Evolutionary conservation across 2,888 invertebrate genomes (phyloP).

Genomic region (Philhelius pedissequus): DNA sequence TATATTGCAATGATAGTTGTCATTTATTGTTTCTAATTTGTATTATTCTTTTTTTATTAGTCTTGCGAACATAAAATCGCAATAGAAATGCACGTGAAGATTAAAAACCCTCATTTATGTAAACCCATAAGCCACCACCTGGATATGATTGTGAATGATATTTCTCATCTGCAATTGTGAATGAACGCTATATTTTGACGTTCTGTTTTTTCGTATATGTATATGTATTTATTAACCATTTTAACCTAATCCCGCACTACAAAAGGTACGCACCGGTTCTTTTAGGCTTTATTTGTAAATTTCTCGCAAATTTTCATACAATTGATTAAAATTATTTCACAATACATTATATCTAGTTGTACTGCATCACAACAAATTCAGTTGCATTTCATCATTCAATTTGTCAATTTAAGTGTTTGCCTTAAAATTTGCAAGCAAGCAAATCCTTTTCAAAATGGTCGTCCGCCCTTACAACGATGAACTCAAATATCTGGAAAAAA

Average conservation of each 20-base stretch:
- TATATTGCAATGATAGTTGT: no score
- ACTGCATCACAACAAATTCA: background rate
- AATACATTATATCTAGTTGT: background rate
- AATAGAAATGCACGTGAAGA: background rate
- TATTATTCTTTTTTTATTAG: no score
- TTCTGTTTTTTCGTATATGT: background rate
- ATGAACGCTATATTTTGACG: background rate
- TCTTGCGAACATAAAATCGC: no score
- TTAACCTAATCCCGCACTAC: background rate
- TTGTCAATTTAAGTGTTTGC: background rate
- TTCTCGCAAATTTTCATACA: background rate
- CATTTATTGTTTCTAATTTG: no score
- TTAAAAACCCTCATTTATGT: background rate
- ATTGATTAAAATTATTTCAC: background rate
- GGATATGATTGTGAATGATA: no score
- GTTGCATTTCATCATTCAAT: background rate
- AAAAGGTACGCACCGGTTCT: background rate
- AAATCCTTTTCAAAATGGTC: slow-evolving; percentile 84
- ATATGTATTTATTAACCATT: background rate
- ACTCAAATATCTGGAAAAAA: slow-evolving; percentile 93
- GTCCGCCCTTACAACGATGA: slow-evolving; percentile 96
- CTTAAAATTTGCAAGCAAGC: background rate
- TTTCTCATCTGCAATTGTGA: no score
- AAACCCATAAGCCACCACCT: background rate
- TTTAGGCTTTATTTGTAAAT: background rate